These are phyloP conservation scores for Mallotus villosus DNA, from an alignment of 2,797 vertebrate genomes.

Conservation along the genomic window DNA sequence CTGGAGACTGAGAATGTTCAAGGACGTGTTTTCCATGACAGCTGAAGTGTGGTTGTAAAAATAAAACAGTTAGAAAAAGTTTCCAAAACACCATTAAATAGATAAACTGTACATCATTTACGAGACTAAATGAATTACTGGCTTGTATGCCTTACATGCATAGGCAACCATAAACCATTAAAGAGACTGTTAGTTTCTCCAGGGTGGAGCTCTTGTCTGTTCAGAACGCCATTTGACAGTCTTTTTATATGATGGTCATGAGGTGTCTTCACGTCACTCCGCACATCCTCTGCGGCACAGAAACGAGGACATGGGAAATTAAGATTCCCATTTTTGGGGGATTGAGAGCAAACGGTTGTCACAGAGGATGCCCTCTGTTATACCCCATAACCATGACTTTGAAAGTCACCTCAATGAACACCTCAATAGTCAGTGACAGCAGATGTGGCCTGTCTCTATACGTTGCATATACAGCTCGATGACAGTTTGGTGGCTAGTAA, in stretches of 20 bases:
- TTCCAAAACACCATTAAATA: neutral
- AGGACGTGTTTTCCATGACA: neutral
- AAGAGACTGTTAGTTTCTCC: neutral
- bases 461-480: too few species aligned
- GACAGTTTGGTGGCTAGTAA: too few species aligned
- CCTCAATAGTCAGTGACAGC: too few species aligned
- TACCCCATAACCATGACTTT: too few species aligned
- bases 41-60: neutral
- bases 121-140: neutral
- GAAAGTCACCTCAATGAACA: too few species aligned
- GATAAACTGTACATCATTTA: neutral
- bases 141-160: neutral
- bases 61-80: neutral
- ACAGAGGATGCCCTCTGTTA: too few species aligned
- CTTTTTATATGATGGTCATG: neutral
- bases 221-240: neutral
- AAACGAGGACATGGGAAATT: too few species aligned
- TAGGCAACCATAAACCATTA: neutral
- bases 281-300: too few species aligned
- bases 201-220: neutral
- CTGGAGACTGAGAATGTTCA: neutral
- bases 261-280: too few species aligned
- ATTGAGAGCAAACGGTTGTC: too few species aligned
- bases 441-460: too few species aligned
- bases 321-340: too few species aligned